Evolutionary conservation across 2,113 vertebrate genomes (phyloP).

Genomic region (Sylvilagus bachmani): DNA sequence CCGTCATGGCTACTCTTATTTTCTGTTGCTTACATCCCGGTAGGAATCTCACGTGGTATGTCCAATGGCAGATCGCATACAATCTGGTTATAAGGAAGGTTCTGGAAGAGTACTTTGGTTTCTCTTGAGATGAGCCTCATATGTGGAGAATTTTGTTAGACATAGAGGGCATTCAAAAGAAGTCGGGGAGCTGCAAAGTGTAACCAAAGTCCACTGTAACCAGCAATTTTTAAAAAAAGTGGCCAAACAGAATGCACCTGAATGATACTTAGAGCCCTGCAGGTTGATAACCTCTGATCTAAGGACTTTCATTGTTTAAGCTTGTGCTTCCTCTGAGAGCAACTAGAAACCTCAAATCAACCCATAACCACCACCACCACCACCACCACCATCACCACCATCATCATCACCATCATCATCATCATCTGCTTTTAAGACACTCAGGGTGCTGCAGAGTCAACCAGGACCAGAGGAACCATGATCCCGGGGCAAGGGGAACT

Average conservation of each 20-base stretch:
- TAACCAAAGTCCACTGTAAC: too few relatives aligned
- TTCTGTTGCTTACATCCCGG: neutral
- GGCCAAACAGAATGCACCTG: neutral
- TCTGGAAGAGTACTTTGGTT: conserved; percentile 38
- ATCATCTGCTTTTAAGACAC: neutral
- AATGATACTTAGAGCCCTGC: neutral
- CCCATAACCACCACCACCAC: neutral
- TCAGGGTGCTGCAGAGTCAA: neutral
- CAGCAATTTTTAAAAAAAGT: too few relatives aligned
- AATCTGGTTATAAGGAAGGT: neutral
- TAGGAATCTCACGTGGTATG: neutral
- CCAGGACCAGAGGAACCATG: neutral
- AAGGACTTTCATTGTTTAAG: neutral
- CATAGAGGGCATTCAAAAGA: neutral
- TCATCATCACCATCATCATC: too few relatives aligned
- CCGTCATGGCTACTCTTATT: neutral
- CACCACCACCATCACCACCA: neutral
- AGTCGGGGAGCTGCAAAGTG: too few relatives aligned
- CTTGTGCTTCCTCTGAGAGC: neutral
- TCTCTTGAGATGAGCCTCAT: neutral
- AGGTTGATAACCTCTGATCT: neutral
- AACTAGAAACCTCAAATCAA: conserved; percentile 23
- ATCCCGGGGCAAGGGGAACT: neutral
- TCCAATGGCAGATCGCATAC: neutral
- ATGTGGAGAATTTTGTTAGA: neutral